phyloP scores from a whole-genome alignment of 2,797 vertebrate genomes.

The Melanotaenia maccullochi region DNA sequence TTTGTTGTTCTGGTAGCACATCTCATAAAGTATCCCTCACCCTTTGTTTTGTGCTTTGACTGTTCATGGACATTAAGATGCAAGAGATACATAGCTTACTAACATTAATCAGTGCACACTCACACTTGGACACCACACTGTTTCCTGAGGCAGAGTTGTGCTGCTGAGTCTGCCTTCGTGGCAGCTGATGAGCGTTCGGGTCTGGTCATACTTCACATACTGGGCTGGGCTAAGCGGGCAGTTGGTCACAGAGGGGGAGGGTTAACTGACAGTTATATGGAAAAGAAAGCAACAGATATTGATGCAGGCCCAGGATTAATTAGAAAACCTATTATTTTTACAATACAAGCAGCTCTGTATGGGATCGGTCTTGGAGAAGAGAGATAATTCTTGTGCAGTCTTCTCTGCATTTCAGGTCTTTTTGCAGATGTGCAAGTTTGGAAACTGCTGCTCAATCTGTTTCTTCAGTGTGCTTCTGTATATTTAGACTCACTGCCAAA shows the following conservation, averaged over 20 bases:
- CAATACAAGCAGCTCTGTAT: constrained; percentile 10
- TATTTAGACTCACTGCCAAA: constrained; percentile 46
- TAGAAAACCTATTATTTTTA: constrained; percentile 34
- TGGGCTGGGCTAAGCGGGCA: constrained; percentile 54
- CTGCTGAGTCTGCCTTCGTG: constrained; percentile 69
- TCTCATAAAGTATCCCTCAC: constrained; percentile 1
- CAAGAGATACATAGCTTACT: constrained; percentile 14
- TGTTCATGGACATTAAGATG: constrained; percentile 12
- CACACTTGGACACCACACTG: constrained; percentile 42
- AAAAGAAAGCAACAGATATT: constrained; percentile 52
- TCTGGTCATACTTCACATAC: constrained; percentile 66
- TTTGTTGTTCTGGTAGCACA: constrained; percentile 7
- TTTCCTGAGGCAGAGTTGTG: constrained; percentile 49
- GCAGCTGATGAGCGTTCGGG: constrained; percentile 69
- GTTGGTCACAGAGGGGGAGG: constrained; percentile 54
- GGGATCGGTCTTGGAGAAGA: constrained; percentile 18
- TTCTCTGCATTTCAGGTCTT: constrained; percentile 10
- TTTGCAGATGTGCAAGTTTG: constrained; percentile 13
- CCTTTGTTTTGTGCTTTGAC: neutral
- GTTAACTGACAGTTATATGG: constrained; percentile 55
- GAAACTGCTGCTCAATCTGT: constrained; percentile 29
- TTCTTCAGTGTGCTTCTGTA: constrained; percentile 36
- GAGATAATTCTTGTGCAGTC: constrained; percentile 10
- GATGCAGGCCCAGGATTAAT: constrained; percentile 47
- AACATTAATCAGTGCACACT: constrained; percentile 31